Conservation (phyloP, 1,140 invertebrate species). For the Habropoda laboriosa region DNA sequence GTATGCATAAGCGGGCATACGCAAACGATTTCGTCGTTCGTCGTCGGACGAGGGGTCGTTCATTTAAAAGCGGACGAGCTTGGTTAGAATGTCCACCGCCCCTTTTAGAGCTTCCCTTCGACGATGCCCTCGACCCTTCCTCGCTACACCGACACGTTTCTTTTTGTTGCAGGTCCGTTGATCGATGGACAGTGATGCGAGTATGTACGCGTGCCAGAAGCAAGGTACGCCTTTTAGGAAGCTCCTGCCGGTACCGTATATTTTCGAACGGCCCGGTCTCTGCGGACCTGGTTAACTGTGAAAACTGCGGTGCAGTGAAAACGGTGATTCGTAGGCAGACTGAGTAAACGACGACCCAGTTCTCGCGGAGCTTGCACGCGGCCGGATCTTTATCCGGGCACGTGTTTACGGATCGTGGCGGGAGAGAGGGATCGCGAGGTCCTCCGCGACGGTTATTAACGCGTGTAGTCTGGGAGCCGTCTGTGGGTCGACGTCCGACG, state of each 20-base stretch:
- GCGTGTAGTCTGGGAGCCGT: constrained; percentile 78
- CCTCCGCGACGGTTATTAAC: constrained; percentile 60
- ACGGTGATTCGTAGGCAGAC: background rate
- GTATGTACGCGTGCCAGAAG: background rate
- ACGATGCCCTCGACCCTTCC: background rate
- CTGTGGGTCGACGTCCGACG: constrained; percentile 81
- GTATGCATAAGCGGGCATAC: constrained; percentile 13
- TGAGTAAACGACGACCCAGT: constrained; percentile 30
- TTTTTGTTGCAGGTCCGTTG: constrained; percentile 1
- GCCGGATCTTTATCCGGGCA: constrained; percentile 24
- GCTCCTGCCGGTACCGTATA: background rate
- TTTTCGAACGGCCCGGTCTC: background rate
- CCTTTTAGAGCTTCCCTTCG: constrained; percentile 58
- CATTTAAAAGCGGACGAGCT: constrained; percentile 69
- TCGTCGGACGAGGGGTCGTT: constrained; percentile 60
- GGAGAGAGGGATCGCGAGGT: constrained; percentile 7
- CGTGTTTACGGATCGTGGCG: constrained; percentile 33
- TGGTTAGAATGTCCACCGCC: constrained; percentile 64
- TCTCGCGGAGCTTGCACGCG: constrained; percentile 14
- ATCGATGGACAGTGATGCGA: background rate
- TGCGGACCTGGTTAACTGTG: background rate
- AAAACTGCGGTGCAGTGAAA: constrained; percentile 19
- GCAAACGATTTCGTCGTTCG: constrained; percentile 57
- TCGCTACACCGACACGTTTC: background rate
- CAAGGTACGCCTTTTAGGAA: constrained; percentile 9